These are phyloP conservation scores for Drosophila sulfurigaster DNA, from an alignment of 1,140 invertebrate species.

Conservation along the genomic window DNA sequence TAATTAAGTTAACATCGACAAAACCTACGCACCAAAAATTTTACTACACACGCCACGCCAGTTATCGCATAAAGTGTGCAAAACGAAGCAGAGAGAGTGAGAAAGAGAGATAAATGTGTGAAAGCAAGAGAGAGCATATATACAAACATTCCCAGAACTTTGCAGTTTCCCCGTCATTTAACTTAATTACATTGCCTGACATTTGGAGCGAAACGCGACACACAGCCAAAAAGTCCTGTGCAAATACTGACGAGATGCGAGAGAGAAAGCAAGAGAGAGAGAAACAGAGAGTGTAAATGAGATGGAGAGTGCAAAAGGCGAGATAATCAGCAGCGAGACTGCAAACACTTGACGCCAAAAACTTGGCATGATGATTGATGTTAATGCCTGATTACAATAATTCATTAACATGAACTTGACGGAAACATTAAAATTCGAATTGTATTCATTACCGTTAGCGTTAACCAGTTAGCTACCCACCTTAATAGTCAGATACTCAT, in stretches of 20 bases:
- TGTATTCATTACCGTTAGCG: conserved; percentile 12
- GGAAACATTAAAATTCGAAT: conserved; percentile 22
- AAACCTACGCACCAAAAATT: conserved; percentile 47
- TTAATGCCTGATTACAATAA: conserved; percentile 72
- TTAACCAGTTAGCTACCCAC: conserved; percentile 85
- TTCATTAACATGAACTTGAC: conserved; percentile 62
- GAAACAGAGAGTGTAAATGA: too few relatives aligned
- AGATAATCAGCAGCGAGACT: conserved; percentile 26
- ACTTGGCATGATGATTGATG: conserved; percentile 66
- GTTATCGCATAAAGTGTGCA: conserved; percentile 2
- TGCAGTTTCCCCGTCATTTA: conserved; percentile 80
- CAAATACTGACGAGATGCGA: conserved; percentile 26
- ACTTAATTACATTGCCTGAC: conserved; percentile 78
- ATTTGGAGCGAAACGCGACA: conserved; percentile 62
- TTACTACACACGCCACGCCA: conserved; percentile 30
- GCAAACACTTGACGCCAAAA: conserved; percentile 18
- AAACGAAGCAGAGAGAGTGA: neutral
- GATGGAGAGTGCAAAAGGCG: neutral
- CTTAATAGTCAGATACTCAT: conserved; percentile 93
- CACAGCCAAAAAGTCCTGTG: conserved; percentile 47
- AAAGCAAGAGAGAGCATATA: conserved; percentile 28
- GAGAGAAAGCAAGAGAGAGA: conserved; percentile 4
- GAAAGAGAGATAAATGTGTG: neutral
- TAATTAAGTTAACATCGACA: conserved; percentile 73
- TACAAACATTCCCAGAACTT: conserved; percentile 70